Conservation (phyloP, 2,888 invertebrate genomes). For the Pandemis cinnamomeana region DNA sequence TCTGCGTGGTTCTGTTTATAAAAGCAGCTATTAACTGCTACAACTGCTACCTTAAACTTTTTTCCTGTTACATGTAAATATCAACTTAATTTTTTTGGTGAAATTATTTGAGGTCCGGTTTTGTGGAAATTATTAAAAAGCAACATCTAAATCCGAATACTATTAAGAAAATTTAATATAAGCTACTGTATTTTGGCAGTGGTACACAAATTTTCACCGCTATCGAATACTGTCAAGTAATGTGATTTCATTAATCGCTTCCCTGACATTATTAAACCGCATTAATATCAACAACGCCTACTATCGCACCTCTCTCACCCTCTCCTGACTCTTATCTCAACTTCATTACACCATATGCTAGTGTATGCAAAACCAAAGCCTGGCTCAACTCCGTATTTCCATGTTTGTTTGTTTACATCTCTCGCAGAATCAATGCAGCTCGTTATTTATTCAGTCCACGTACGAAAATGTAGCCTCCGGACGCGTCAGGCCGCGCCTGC, state of each 20-base stretch:
- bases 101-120: not conserved
- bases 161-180: no score
- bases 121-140: no score
- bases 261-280: no score
- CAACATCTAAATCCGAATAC: no score
- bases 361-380: not conserved
- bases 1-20: not conserved
- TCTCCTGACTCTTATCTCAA: no score
- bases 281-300: no score
- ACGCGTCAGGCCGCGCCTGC: slow-evolving; percentile 55
- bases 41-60: not conserved
- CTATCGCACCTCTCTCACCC: no score
- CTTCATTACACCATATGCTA: not conserved
- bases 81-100: not conserved
- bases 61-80: not conserved
- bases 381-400: slow-evolving; percentile 15
- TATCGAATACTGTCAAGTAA: no score
- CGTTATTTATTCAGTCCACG: slow-evolving; percentile 61
- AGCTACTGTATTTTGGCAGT: no score
- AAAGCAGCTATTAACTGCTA: not conserved
- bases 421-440: slow-evolving; percentile 48
- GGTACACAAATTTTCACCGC: no score
- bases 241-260: no score
- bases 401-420: slow-evolving; percentile 48
- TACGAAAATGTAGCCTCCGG: slow-evolving; percentile 57